A percentile compares a stretch with the other conserved stretches of the same genome.
phyloP scores from a whole-genome alignment of 2,888 invertebrate species.

The Rotaria socialis region DNA sequence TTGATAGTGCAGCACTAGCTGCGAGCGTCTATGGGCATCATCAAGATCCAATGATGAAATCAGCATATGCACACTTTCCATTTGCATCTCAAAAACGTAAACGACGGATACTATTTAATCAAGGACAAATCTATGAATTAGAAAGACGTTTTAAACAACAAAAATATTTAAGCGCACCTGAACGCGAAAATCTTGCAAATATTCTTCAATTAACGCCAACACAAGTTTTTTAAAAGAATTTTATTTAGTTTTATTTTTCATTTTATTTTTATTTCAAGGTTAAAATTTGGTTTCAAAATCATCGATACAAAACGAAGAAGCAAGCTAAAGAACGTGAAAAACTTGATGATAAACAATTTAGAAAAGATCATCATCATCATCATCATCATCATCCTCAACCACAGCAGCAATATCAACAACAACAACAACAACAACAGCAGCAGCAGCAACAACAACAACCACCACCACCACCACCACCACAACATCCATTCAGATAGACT shows the following conservation, averaged over 20 bases:
- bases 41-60: constrained; percentile 38
- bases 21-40: constrained; percentile 1
- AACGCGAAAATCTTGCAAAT: constrained; percentile 89
- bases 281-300: constrained; percentile 47
- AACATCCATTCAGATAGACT: constrained; percentile 15
- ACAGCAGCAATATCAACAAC: not conserved
- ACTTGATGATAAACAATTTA: not conserved
- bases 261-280: not conserved
- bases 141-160: constrained; percentile 94
- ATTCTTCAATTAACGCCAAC: constrained; percentile 91
- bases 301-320: constrained; percentile 47
- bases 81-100: constrained; percentile 65
- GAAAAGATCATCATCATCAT: constrained; percentile 24
- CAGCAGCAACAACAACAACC: not conserved
- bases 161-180: constrained; percentile 92
- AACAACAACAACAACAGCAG: not conserved
- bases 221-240: constrained; percentile 62
- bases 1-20: constrained; percentile 27
- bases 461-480: not conserved
- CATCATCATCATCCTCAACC: not conserved
- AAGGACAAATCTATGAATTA: constrained; percentile 94
- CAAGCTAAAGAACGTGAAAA: constrained; percentile 40
- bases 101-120: constrained; percentile 89
- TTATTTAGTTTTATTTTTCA: constrained; percentile 39
- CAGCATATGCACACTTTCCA: constrained; percentile 40